A percentile compares a stretch with the other conserved stretches of the same genome.
Evolutionary conservation across 2,888 invertebrate genomes (phyloP).

Genomic region (Heliconius ismenius): DNA sequence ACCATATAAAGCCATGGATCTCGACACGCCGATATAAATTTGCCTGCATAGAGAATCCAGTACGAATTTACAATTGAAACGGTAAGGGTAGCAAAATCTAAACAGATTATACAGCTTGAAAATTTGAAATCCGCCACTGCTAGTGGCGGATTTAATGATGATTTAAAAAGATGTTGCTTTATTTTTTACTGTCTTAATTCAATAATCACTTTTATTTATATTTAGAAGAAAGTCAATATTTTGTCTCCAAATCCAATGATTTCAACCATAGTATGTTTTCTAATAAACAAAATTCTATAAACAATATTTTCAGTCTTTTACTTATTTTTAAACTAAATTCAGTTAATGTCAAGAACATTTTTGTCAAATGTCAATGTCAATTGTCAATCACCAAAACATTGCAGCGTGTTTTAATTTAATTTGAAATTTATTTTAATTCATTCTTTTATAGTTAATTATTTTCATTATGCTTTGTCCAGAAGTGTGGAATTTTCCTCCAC

Average conservation of each 20-base stretch:
- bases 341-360: not conserved
- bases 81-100: too few species aligned
- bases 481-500: constrained; percentile 66
- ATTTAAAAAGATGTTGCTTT: not conserved
- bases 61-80: too few species aligned
- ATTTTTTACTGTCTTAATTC: not conserved
- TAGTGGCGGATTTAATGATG: not conserved
- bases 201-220: not conserved
- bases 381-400: not conserved
- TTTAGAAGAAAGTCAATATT: too few species aligned
- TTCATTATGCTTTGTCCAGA: constrained; percentile 68
- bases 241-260: too few species aligned
- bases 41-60: too few species aligned
- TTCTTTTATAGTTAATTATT: not conserved
- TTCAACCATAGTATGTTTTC: too few species aligned
- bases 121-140: too few species aligned
- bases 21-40: too few species aligned
- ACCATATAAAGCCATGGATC: too few species aligned
- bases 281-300: too few species aligned
- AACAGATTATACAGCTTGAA: too few species aligned
- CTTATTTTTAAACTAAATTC: not conserved
- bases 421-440: not conserved
- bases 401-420: not conserved
- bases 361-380: constrained; percentile 4
- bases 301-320: too few species aligned